Base-by-base conservation (phyloP, 2,797 vertebrate species). In the Pipistrellus pygmaeus region DNA sequence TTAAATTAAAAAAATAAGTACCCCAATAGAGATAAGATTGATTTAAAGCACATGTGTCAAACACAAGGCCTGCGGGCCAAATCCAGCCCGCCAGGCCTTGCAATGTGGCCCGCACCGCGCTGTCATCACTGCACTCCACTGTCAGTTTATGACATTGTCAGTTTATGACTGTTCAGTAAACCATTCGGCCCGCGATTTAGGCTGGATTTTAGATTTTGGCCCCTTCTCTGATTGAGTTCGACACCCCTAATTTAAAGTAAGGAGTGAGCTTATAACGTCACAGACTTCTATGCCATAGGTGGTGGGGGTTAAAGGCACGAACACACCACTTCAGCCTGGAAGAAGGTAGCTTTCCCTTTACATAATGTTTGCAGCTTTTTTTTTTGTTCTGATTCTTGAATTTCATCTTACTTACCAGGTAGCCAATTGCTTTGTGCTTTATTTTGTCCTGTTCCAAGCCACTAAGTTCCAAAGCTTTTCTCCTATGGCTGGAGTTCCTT, bases 231-330 rank as follows among this genome's bases (percentile, higher is more conserved):
- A n/a, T n/a, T n/a, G n/a, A n/a, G n/a, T n/a, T n/a, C n/a, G n/a
- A n/a, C n/a, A n/a, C n/a, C n/a, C n/a, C n/a, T n/a, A n/a, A 53
- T 44, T 41, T 89, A 46, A 55, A 41, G 3, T 41, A 73, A 91
- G n/a, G 12, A 41, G 30, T 5, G 6, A 44, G 30, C 21, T 68
- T 73, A 60, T 17, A 57, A 27, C 46, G 64, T 21, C n/a, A 46
- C 7, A 41, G 35, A 73, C 41, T 17, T 23, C 60, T 21, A 11
- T 25, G 69, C 12, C 57, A 27, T 60, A 30, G 12, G 11, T 25
- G 25, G 5, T 60, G 12, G 57, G 5, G 57, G 57, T 8, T 0
- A 2, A 3, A 32, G 32, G 25, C 48, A 12, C 11, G 0, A 44
- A 38, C 32, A 60, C 0, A 68, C 13, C 6, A 23, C 57, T 72